Conservation (phyloP, 2,797 vertebrate species). For the Takifugu rubripes region DNA sequence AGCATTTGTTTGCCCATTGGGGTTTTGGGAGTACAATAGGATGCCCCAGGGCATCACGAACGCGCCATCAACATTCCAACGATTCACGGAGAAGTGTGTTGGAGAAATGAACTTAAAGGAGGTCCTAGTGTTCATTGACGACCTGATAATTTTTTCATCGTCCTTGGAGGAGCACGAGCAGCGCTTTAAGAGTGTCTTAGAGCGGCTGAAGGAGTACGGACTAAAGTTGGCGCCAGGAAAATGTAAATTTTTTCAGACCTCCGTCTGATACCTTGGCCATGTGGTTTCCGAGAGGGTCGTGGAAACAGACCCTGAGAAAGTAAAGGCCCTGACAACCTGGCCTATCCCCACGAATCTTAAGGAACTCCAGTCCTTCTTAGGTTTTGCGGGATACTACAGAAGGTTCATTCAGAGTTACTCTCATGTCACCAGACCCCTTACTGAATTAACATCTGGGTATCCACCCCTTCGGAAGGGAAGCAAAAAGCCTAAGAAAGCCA, state of each 20-base stretch:
- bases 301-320: constrained; percentile 1
- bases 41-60: background rate
- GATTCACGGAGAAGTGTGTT: background rate
- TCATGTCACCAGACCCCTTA: background rate
- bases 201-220: background rate
- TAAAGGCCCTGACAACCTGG: constrained; percentile 1
- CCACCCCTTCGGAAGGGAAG: background rate
- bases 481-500: background rate
- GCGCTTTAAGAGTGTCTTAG: background rate
- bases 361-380: background rate
- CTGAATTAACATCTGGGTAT: background rate
- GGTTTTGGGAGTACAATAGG: background rate
- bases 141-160: background rate
- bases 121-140: background rate
- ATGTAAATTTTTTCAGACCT: constrained; percentile 1
- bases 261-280: background rate
- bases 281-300: background rate
- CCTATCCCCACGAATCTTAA: constrained; percentile 1
- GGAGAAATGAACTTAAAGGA: background rate
- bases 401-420: constrained; percentile 5
- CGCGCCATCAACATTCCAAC: background rate
- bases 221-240: background rate
- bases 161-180: constrained; percentile 3
- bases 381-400: background rate
- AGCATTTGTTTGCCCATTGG: background rate